Base-by-base conservation (phyloP, 2,797 vertebrate genomes). In the Florisuga fusca region DNA sequence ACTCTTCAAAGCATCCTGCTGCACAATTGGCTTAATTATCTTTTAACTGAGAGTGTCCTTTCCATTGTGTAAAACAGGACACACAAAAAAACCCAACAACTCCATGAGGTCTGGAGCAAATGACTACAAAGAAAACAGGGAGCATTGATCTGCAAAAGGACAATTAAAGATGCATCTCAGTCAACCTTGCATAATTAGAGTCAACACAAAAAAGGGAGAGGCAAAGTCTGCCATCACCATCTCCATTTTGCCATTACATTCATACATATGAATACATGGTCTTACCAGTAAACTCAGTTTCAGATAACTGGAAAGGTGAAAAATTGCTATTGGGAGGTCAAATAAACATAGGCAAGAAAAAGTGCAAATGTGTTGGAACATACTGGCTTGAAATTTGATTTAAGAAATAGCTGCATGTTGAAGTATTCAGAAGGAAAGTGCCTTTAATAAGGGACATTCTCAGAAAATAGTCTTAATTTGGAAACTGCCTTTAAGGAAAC, bases 401-500 rank as follows among this genome's bases (percentile, higher is more conserved):
- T 57, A 85, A 54, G 48, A 67, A 45, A 72, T 15, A 54, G 8
- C 36, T 85, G 15, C 3, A 18, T 51, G 69, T 94, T 76, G 63
- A 81, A 62, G 31, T 78, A 41, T 51, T 23, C 82, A 48, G 27
- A 83, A 77, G 55, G 29, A 76, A 66, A 46, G 21, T 46, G 51
- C 15, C 13, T 59, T 74, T 59, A 53, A n/a, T 54, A 59, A 67
- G 15, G 29, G 6, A 2, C 17, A 51, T 38, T 59, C 18, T 83
- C 23, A 51, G 71, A 77, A 90, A 95, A 90, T 5, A 59, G 23
- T 38, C 58, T 64, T 66, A 57, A 75, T 90, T 77, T 45, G 19
- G 58, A 94, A 81, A 72, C 31, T 72, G 29, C 54, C 15, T 90
- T 72, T 91, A 89, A 92, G 26, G 75, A 69, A 93, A 85, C 5